These are phyloP conservation scores for Pseudonaja textilis DNA, from an alignment of 2,113 vertebrate species.

Conservation along the genomic window DNA sequence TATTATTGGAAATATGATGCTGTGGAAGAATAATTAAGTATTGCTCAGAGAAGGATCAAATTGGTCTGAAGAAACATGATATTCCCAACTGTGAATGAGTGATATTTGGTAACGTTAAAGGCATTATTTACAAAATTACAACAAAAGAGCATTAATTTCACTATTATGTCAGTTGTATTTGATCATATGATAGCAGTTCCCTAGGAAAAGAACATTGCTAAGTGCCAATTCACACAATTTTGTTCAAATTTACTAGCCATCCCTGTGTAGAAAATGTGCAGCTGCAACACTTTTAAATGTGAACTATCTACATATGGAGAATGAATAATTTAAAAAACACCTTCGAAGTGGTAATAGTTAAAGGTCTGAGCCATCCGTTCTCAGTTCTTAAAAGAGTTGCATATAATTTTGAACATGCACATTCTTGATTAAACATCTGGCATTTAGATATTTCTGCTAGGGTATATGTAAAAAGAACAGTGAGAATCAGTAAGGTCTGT, in stretches of 20 bases:
- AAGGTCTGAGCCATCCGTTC: background rate
- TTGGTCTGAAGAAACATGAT: background rate
- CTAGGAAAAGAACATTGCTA: background rate
- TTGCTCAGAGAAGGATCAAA: slow-evolving; percentile 34
- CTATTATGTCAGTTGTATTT: background rate
- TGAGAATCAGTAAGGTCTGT: background rate
- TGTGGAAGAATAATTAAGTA: slow-evolving; percentile 39
- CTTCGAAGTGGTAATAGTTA: background rate
- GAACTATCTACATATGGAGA: background rate
- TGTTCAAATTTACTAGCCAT: background rate
- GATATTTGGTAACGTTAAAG: slow-evolving; percentile 9
- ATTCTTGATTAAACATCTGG: background rate
- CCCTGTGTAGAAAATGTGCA: background rate
- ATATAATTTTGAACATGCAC: background rate
- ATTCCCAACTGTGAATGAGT: background rate
- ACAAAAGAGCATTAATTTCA: slow-evolving; percentile 5
- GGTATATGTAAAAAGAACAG: background rate
- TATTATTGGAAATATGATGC: slow-evolving; percentile 34
- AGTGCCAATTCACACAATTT: background rate
- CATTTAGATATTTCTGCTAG: background rate
- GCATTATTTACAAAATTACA: slow-evolving; percentile 4
- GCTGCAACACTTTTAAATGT: background rate
- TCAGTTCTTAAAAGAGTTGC: background rate
- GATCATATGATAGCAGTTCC: background rate
- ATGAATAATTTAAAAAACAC: background rate